phyloP scores from a whole-genome alignment of 2,888 invertebrate genomes.

The Ophioninae sp. region DNA sequence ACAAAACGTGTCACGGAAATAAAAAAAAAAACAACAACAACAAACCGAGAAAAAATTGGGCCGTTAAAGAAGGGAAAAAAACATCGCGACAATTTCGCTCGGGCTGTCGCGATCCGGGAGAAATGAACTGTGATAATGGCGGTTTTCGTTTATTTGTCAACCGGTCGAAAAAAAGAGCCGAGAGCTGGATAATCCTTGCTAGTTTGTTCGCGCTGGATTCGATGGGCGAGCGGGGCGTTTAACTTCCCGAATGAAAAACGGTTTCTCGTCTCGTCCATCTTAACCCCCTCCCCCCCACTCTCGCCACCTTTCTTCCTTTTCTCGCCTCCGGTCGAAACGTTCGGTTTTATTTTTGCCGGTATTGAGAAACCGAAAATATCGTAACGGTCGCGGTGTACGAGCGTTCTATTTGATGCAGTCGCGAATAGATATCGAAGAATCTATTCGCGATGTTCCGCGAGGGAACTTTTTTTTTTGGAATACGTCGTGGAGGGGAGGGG shows the following conservation, averaged over 20 bases:
- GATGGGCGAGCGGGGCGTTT: constrained; percentile 20
- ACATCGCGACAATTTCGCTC: constrained; percentile 25
- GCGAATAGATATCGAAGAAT: neutral
- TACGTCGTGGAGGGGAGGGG: neutral
- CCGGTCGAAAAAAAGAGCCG: constrained; percentile 68
- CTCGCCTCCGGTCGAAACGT: neutral
- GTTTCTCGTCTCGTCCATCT: neutral
- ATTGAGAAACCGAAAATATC: neutral
- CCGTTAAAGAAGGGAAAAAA: neutral
- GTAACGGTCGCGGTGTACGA: neutral
- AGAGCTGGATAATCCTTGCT: constrained; percentile 67
- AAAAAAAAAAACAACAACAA: neutral
- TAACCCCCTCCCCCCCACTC: neutral
- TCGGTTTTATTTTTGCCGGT: neutral
- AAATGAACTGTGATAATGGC: constrained; percentile 78
- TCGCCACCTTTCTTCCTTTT: neutral
- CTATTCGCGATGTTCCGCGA: neutral
- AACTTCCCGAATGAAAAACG: neutral
- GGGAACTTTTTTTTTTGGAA: neutral
- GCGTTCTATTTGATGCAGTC: neutral
- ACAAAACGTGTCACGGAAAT: constrained; percentile 1
- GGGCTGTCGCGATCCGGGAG: constrained; percentile 20
- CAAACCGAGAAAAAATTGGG: constrained; percentile 3
- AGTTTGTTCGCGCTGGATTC: constrained; percentile 58
- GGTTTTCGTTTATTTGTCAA: constrained; percentile 78